Evolutionary conservation across 2,888 invertebrate species (phyloP).

Genomic region (Calliopum simillimum): DNA sequence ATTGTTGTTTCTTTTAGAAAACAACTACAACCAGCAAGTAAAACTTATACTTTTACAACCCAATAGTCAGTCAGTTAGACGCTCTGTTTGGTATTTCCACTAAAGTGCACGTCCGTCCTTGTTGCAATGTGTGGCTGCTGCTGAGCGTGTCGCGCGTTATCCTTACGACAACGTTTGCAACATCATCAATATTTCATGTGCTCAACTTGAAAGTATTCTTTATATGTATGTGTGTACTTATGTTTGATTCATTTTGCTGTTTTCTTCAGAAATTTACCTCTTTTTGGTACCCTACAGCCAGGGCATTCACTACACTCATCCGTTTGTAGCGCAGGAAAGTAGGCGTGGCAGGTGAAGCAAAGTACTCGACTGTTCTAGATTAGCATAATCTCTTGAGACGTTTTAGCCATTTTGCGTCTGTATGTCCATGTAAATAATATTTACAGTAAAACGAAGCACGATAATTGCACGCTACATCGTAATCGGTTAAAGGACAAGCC

Average conservation of each 20-base stretch:
- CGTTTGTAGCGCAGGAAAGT: too few species aligned
- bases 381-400: too few species aligned
- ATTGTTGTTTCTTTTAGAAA: conserved; percentile 27
- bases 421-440: too few species aligned
- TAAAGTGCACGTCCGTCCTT: conserved; percentile 2
- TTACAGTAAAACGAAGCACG: too few species aligned
- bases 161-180: conserved; percentile 34
- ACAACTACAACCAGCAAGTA: not conserved
- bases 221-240: not conserved
- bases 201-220: conserved; percentile 36
- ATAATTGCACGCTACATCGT: too few species aligned
- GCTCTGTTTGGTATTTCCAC: not conserved
- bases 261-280: too few species aligned
- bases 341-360: too few species aligned
- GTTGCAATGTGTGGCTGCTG: conserved; percentile 1
- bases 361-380: too few species aligned
- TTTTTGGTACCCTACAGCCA: too few species aligned
- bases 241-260: not conserved
- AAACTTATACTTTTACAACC: conserved; percentile 5
- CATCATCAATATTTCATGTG: conserved; percentile 45
- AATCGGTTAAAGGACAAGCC: too few species aligned
- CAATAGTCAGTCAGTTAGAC: conserved; percentile 17
- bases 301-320: too few species aligned
- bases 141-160: conserved; percentile 19
- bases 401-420: too few species aligned